phyloP scores from a whole-genome alignment of 1,140 invertebrate species.

The Brachionus calyciflorus region DNA sequence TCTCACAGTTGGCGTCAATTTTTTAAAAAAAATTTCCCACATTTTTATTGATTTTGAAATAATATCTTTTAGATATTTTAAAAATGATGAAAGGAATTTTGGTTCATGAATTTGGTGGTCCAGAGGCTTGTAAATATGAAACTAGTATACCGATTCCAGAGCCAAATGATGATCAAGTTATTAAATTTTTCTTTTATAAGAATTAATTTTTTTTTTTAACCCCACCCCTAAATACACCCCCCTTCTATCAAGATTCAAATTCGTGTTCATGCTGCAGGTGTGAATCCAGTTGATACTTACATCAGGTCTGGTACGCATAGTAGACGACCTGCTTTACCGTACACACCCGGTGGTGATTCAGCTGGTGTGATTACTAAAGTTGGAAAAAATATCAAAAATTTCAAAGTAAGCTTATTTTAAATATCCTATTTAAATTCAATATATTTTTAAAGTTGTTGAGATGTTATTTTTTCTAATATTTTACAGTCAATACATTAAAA shows the following conservation, averaged over 20 bases:
- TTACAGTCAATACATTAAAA: too few relatives aligned
- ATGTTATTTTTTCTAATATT: too few relatives aligned
- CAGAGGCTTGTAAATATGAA: slow-evolving; percentile 55
- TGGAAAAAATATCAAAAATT: slow-evolving; percentile 58
- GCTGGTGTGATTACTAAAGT: slow-evolving; percentile 63
- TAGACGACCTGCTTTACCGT: slow-evolving; percentile 61
- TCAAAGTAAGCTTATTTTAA: slow-evolving; percentile 57
- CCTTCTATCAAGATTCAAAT: slow-evolving; percentile 65
- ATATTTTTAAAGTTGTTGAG: too few relatives aligned
- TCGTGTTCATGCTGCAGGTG: slow-evolving; percentile 61
- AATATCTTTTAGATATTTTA: slow-evolving; percentile 11
- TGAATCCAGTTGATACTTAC: slow-evolving; percentile 68
- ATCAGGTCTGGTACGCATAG: slow-evolving; percentile 63
- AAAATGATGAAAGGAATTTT: slow-evolving; percentile 56
- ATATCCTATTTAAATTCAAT: neutral
- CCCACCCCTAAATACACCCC: too few relatives aligned
- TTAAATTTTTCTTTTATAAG: slow-evolving; percentile 23
- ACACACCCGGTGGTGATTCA: slow-evolving; percentile 64
- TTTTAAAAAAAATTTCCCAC: neutral
- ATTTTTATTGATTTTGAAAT: neutral
- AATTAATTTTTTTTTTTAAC: slow-evolving; percentile 30
- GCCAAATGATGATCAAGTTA: slow-evolving; percentile 52
- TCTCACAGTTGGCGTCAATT: too few relatives aligned
- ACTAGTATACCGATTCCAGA: slow-evolving; percentile 54
- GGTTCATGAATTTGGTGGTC: slow-evolving; percentile 56